Evolutionary conservation across 2,888 invertebrate species (phyloP).

Genomic region (Dolichomitus sp.): DNA sequence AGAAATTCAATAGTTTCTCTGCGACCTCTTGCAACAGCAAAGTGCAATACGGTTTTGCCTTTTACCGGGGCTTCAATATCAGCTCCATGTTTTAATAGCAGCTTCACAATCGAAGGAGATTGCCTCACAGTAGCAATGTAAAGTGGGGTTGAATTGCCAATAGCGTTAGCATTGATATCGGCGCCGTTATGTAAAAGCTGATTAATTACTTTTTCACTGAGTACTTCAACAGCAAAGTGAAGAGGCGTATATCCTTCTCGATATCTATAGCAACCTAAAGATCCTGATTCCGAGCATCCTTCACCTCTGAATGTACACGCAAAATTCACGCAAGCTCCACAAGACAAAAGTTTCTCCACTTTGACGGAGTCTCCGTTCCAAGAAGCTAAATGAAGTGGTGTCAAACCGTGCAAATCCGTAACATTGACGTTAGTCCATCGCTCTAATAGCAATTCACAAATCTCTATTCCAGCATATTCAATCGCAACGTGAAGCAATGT

Average conservation of each 20-base stretch:
- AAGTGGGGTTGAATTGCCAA: constrained; percentile 3
- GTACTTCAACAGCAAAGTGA: constrained; percentile 7
- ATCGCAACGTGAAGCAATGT: constrained; percentile 5
- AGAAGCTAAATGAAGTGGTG: constrained; percentile 1
- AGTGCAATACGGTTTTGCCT: constrained; percentile 3
- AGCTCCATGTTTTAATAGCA: constrained; percentile 2
- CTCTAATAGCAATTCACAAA: constrained; percentile 1
- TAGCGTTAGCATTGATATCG: constrained; percentile 4
- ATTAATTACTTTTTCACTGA: not conserved
- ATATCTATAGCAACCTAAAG: not conserved
- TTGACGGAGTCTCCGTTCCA: not conserved
- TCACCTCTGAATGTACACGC: not conserved
- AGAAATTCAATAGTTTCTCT: constrained; percentile 5
- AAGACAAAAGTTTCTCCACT: not conserved
- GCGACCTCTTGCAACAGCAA: constrained; percentile 5
- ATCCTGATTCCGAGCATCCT: not conserved
- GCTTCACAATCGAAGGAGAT: not conserved
- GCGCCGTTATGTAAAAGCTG: not conserved
- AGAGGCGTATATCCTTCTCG: constrained; percentile 8
- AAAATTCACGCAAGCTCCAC: not conserved
- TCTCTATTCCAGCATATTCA: not conserved
- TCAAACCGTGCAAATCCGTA: not conserved
- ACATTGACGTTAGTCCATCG: not conserved
- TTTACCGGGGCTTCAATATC: not conserved
- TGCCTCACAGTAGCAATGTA: constrained; percentile 3